Percentiles rank a stretch among this genome's conserved stretches.
phyloP scores from a whole-genome alignment of 53 echinoderm and acorn worm genomes.

The Glandiceps talaboti region DNA sequence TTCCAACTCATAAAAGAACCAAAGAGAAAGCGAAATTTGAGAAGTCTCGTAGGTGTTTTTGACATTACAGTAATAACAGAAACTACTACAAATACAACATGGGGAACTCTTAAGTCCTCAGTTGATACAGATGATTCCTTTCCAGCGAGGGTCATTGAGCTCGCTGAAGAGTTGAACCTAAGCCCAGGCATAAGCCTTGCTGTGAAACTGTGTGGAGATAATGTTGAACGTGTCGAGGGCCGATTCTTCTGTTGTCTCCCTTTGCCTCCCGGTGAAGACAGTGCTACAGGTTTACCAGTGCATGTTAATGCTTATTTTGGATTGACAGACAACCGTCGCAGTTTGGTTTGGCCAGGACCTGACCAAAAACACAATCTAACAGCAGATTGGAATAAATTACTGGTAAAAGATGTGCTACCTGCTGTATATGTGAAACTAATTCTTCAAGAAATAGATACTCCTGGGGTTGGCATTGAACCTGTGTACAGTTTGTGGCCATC shows the following conservation, averaged over 20 bases:
- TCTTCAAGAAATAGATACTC: slow-evolving; percentile 5
- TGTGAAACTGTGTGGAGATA: not conserved
- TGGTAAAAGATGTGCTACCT: slow-evolving; percentile 48
- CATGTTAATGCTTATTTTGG: slow-evolving; percentile 91
- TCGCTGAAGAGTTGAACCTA: slow-evolving; percentile 29
- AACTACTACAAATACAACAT: too few relatives aligned
- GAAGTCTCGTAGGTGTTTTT: too few relatives aligned
- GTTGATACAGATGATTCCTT: not conserved
- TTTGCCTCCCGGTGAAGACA: slow-evolving; percentile 58
- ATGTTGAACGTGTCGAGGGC: slow-evolving; percentile 10
- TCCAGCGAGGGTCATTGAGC: not conserved
- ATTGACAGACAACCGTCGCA: slow-evolving; percentile 67
- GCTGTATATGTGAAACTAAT: slow-evolving; percentile 37
- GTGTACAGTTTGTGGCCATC: slow-evolving; percentile 53
- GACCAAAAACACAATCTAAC: slow-evolving; percentile 60
- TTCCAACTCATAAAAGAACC: too few relatives aligned
- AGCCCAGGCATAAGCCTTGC: slow-evolving; percentile 59
- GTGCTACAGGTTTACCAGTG: slow-evolving; percentile 66
- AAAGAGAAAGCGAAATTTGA: too few relatives aligned
- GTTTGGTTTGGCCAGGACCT: slow-evolving; percentile 73
- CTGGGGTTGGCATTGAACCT: not conserved
- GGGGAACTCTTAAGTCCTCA: too few relatives aligned
- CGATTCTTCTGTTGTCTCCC: slow-evolving; percentile 90
- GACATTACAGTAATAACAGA: not conserved
- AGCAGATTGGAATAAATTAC: slow-evolving; percentile 63